Evolutionary conservation across 2,797 vertebrate genomes (phyloP).

Genomic region (Telmatherina bonti): DNA sequence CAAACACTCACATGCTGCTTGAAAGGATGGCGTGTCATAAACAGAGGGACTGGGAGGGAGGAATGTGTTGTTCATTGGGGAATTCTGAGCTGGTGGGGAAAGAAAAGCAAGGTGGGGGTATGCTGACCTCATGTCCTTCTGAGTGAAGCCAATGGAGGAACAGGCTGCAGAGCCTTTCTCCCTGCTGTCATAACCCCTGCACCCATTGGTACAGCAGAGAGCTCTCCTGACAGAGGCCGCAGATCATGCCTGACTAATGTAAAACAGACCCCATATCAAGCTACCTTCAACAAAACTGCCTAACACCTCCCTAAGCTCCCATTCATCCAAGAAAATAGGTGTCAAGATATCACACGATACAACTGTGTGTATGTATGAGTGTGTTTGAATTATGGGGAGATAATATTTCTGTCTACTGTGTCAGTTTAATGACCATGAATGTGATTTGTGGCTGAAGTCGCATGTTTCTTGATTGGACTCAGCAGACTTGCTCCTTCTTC

Average conservation of each 20-base stretch:
- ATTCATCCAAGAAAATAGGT: conserved; percentile 51
- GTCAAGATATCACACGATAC: conserved; percentile 53
- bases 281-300: conserved; percentile 21
- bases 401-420: conserved; percentile 53
- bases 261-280: conserved; percentile 59
- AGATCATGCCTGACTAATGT: conserved; percentile 63
- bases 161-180: conserved; percentile 35
- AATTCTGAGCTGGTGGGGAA: conserved; percentile 67
- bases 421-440: conserved; percentile 33
- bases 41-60: conserved; percentile 75
- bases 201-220: conserved; percentile 48
- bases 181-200: conserved; percentile 71
- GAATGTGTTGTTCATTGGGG: conserved; percentile 81
- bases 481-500: conserved; percentile 18
- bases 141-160: conserved; percentile 50
- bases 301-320: conserved; percentile 51
- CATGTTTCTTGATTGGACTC: conserved; percentile 54
- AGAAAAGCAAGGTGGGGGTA: conserved; percentile 57
- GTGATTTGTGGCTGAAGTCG: conserved; percentile 62
- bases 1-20: conserved; percentile 64
- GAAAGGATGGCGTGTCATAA: conserved; percentile 78
- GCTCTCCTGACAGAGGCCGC: conserved; percentile 54
- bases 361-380: conserved; percentile 7
- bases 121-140: conserved; percentile 68
- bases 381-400: conserved; percentile 17